Conservation (phyloP, 2,113 vertebrate species). For the Papio anubis region DNA sequence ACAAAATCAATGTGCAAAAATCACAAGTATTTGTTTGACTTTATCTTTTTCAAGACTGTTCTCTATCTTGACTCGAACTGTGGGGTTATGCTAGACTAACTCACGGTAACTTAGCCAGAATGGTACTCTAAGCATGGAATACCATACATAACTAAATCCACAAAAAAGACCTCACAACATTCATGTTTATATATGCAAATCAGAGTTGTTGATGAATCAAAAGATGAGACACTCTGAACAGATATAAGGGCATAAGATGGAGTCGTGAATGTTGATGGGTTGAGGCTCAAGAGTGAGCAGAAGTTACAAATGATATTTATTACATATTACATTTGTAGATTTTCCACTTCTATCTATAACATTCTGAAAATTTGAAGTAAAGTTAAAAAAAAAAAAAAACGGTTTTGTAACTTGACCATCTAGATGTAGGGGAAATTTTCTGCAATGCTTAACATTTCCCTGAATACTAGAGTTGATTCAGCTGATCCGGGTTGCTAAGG, state of each 20-base stretch:
- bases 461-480: background rate
- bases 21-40: background rate
- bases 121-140: background rate
- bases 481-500: background rate
- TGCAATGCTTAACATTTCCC: background rate
- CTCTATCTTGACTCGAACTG: background rate
- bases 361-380: background rate
- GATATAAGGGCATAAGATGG: background rate
- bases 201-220: background rate
- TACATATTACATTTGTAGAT: background rate
- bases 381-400: background rate
- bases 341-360: background rate
- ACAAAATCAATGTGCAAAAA: too few relatives aligned
- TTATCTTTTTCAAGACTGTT: background rate
- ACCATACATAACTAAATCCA: background rate
- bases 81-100: background rate
- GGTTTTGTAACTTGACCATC: background rate
- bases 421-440: background rate
- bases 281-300: background rate
- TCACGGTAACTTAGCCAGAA: background rate
- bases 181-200: background rate
- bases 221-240: background rate
- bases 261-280: background rate
- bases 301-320: background rate
- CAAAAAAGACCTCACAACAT: background rate